Base-by-base conservation (phyloP, 2,888 invertebrate species). In the Coleophora flavipennella region DNA sequence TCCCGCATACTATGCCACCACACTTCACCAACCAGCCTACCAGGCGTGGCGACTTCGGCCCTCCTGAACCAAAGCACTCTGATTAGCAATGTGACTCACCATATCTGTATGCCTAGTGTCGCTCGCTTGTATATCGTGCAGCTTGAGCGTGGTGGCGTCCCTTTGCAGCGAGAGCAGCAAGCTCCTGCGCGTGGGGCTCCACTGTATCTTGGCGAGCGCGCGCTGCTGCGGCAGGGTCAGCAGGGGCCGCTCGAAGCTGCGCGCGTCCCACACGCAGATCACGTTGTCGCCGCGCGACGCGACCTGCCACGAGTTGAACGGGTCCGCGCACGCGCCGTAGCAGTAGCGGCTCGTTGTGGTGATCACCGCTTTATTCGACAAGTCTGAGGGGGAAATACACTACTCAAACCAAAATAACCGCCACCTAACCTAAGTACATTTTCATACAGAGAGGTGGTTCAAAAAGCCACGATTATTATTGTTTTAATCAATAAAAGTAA, bases 141-240 rank as follows among this genome's bases (percentile, higher is more conserved):
- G 86, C 48, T 92, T 91, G 20, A 97, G 84, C 10, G 89, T 87
- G 32, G 86, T 84, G 33, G 90, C 90, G 55, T 97, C 97, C 44
- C 92, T 90, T 63, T 93, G 92, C 43, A 97, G 78, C 0, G 93
- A 92, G 13, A 94, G 91, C 35, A 97, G 78, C 38, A 96, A 79
- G 68, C 94, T 95, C 53, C 80, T 91, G 53, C 93, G 89, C 20
- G 94, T 95, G 3, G 96, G 95, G 63, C 96, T 95, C 97, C 97
- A 97, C 44, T 89, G 87, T 37, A 96, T 87, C 75, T 91, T 92
- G 10, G 89, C 85, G 39, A 95, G 86, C 41, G 90, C 88, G 60
- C 91, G 91, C 38, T 64, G 54, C 39, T 66, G 91, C 36, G 89
- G 88, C 43, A 95, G 79, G 9, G 91, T 89, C 25, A 93, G 80